These are phyloP conservation scores for Cephalopholis sonnerati DNA, from an alignment of 2,113 vertebrate genomes.

Conservation along the genomic window DNA sequence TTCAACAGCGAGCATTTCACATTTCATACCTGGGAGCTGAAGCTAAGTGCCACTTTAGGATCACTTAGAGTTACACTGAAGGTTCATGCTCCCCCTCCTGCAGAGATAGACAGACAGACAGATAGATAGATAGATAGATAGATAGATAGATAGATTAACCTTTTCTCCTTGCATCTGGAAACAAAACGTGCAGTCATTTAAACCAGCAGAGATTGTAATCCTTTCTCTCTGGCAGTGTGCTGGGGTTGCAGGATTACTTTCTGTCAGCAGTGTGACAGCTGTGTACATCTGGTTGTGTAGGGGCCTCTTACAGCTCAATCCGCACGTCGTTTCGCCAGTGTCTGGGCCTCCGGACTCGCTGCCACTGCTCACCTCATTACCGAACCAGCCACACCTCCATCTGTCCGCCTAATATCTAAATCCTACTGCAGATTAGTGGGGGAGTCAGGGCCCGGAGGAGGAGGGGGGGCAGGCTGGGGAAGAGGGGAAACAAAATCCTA, in stretches of 20 bases:
- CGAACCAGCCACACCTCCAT: conserved; percentile 73
- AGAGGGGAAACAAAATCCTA: conserved; percentile 54
- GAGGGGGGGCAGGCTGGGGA: not conserved
- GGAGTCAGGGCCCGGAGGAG: not conserved
- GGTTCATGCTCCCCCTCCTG: not conserved
- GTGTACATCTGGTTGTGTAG: conserved; percentile 79
- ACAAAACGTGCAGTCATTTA: not conserved
- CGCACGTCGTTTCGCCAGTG: conserved; percentile 73
- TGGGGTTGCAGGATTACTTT: conserved; percentile 66
- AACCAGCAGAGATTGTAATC: conserved; percentile 36
- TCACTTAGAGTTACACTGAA: conserved; percentile 18
- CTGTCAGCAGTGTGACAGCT: conserved; percentile 82
- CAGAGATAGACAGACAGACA: not conserved
- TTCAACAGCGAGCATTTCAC: conserved; percentile 28
- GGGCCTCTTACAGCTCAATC: conserved; percentile 83
- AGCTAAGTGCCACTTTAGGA: conserved; percentile 32
- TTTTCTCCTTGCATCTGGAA: not conserved
- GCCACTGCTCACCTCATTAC: conserved; percentile 81
- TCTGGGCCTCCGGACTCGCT: conserved; percentile 75
- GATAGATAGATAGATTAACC: not conserved
- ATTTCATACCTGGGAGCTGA: conserved; percentile 49
- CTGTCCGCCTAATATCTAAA: conserved; percentile 73
- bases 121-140: conserved; percentile 14
- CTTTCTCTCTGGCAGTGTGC: conserved; percentile 19
- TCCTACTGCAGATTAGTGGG: conserved; percentile 68